Conservation (phyloP, 2,797 vertebrate genomes). For the Rhodeus uyekii region DNA sequence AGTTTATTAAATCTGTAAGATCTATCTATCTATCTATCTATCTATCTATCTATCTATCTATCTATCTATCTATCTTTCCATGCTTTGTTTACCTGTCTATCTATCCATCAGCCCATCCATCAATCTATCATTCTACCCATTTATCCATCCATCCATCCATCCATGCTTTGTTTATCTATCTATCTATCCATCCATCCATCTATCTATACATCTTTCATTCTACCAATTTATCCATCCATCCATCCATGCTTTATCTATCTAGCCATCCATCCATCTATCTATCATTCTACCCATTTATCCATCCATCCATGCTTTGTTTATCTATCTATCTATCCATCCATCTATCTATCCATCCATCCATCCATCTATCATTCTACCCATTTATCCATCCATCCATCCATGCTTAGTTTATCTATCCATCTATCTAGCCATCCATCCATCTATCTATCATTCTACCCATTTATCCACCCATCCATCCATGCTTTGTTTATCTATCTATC, state of each 20-base stretch:
- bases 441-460: not conserved
- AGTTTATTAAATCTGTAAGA: too few relatives aligned
- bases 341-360: not conserved
- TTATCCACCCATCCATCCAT: too few relatives aligned
- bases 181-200: not conserved
- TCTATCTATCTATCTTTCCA: not conserved
- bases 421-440: not conserved
- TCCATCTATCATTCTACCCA: not conserved
- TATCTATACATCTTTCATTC: too few relatives aligned
- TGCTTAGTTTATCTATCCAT: fast-evolving
- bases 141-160: not conserved
- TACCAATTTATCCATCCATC: not conserved
- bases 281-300: not conserved
- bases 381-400: not conserved
- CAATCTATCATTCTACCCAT: not conserved
- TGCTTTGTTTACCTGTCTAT: not conserved
- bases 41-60: not conserved
- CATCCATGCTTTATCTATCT: not conserved
- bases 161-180: fast-evolving
- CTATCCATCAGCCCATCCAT: not conserved
- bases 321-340: not conserved
- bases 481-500: not conserved
- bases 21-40: not conserved
- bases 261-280: not conserved
- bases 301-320: not conserved